phyloP scores from a whole-genome alignment of 64 coral and sea anemone genomes.

The Hydrozoanthus tunicans region DNA sequence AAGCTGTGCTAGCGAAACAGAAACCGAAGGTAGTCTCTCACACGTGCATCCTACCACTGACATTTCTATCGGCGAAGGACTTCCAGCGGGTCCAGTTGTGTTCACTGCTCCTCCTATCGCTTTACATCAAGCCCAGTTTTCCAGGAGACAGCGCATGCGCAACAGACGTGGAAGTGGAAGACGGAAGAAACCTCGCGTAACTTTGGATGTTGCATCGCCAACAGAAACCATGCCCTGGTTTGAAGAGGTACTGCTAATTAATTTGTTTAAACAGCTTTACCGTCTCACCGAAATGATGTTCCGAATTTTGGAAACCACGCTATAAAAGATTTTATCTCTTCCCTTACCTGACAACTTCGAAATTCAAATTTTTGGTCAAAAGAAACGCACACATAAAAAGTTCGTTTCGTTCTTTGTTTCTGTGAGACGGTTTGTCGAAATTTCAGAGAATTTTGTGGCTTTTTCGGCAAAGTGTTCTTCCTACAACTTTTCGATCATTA shows the following conservation, averaged over 20 bases:
- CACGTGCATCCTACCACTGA: slow-evolving; percentile 1
- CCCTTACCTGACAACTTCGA: too few relatives aligned
- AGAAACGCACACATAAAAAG: too few relatives aligned
- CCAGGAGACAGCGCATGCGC: slow-evolving; percentile 45
- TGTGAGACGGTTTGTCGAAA: too few relatives aligned
- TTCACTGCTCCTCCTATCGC: slow-evolving; percentile 45
- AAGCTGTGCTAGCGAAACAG: not conserved
- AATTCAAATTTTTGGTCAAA: too few relatives aligned
- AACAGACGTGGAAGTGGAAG: slow-evolving; percentile 44
- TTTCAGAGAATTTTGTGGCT: too few relatives aligned
- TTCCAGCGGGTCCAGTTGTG: slow-evolving; percentile 28
- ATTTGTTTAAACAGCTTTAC: not conserved
- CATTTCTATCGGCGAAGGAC: slow-evolving; percentile 31
- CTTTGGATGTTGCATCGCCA: slow-evolving; percentile 6
- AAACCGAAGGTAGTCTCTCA: not conserved
- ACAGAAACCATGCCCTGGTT: slow-evolving; percentile 45
- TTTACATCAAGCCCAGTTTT: slow-evolving; percentile 36
- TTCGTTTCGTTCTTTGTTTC: too few relatives aligned
- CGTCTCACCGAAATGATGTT: too few relatives aligned
- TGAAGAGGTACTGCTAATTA: slow-evolving; percentile 1
- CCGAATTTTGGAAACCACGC: too few relatives aligned
- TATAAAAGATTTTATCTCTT: too few relatives aligned
- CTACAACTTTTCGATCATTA: too few relatives aligned
- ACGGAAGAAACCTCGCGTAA: slow-evolving; percentile 28
- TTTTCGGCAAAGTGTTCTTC: too few relatives aligned